phyloP scores from a whole-genome alignment of 2,888 invertebrate species.

The Chesias legatella region DNA sequence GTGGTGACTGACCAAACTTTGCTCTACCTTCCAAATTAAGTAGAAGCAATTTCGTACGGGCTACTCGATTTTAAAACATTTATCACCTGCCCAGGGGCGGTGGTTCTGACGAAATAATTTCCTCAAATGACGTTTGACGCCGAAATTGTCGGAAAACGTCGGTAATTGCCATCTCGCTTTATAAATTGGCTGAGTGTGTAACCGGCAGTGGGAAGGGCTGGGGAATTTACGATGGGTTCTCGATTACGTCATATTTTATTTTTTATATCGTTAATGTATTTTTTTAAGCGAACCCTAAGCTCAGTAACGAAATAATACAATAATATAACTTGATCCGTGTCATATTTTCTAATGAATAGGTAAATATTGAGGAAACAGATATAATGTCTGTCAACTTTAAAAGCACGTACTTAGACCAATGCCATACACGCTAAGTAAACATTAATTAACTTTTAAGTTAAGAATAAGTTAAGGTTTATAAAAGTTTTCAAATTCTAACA shows the following conservation, averaged over 20 bases:
- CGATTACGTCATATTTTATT: slow-evolving; percentile 16
- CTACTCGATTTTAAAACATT: slow-evolving; percentile 28
- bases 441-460: no score
- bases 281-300: no score
- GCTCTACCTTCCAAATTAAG: slow-evolving; percentile 21
- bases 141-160: slow-evolving; percentile 62
- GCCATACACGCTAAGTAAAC: no score
- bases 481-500: no score
- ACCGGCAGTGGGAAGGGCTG: slow-evolving; percentile 58
- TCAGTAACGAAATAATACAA: no score
- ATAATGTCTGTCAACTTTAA: no score
- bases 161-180: slow-evolving; percentile 69
- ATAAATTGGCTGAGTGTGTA: slow-evolving; percentile 73
- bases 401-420: no score
- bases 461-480: no score
- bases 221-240: slow-evolving; percentile 38
- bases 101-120: slow-evolving; percentile 58
- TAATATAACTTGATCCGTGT: no score
- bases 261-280: background rate
- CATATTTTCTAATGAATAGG: no score
- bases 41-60: slow-evolving; percentile 23
- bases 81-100: slow-evolving; percentile 49
- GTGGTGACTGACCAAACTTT: no score
- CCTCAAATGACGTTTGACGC: slow-evolving; percentile 64
- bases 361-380: no score